A percentile compares a stretch with the other conserved stretches of the same genome.
Evolutionary conservation across 2,888 invertebrate species (phyloP).

Genomic region (Watsonalla cultraria): DNA sequence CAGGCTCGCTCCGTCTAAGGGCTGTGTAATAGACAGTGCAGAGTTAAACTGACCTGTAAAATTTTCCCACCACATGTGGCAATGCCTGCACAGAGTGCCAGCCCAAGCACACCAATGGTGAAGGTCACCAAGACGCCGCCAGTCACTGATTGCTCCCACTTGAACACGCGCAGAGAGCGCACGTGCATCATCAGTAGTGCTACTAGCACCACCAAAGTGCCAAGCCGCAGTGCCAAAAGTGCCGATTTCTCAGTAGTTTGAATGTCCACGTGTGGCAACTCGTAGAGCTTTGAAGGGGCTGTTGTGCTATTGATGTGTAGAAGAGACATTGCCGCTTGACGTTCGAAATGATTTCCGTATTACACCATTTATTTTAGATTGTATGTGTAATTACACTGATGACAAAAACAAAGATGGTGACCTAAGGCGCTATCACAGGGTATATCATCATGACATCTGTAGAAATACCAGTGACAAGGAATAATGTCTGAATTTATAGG

Average conservation of each 20-base stretch:
- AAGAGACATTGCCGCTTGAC: too few relatives aligned
- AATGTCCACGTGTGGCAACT: not conserved
- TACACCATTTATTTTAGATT: too few relatives aligned
- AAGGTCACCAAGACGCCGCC: slow-evolving; percentile 56
- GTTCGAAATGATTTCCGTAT: too few relatives aligned
- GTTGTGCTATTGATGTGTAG: too few relatives aligned
- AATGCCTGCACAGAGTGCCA: slow-evolving; percentile 36
- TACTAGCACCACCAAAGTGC: slow-evolving; percentile 31
- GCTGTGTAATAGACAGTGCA: not conserved
- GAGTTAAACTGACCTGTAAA: slow-evolving; percentile 38
- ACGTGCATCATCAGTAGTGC: slow-evolving; percentile 41
- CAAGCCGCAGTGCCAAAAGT: slow-evolving; percentile 32
- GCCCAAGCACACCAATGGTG: slow-evolving; percentile 31
- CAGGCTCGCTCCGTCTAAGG: not conserved
- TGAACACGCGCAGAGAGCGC: slow-evolving; percentile 46
- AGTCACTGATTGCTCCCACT: slow-evolving; percentile 56
- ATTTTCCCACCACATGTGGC: slow-evolving; percentile 19
- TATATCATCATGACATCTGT: too few relatives aligned
- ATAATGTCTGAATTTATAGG: too few relatives aligned
- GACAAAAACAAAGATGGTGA: too few relatives aligned
- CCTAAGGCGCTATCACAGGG: too few relatives aligned
- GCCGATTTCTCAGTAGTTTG: not conserved
- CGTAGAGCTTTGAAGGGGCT: too few relatives aligned
- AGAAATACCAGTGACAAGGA: too few relatives aligned
- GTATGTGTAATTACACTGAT: too few relatives aligned